Base-by-base conservation (phyloP, 2,113 vertebrate genomes). In the Sardina pilchardus region DNA sequence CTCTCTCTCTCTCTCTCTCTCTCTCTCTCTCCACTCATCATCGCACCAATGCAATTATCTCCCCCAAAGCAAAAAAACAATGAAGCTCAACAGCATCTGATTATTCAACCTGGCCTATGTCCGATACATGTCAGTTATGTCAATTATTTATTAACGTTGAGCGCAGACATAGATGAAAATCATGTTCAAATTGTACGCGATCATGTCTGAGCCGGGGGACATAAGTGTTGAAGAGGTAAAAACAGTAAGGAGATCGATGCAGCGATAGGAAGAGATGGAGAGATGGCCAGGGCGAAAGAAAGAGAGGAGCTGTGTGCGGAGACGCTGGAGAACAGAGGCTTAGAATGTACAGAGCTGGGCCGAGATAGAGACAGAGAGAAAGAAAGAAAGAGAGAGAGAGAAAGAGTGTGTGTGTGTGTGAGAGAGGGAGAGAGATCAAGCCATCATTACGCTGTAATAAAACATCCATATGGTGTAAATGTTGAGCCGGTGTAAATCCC, bases 391-490 rank as follows among this genome's bases (percentile, higher is more conserved):
- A 10, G n/a, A 30, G 39, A 67, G 59, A 67, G 63, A 67, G 63
- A 26, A n/a, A 30, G 14, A 85, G 86, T 39, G 85, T 90, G 59
- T 34, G 85, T 88, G 90, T 85, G 86, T 48, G 67, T 89, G 87
- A 88, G 39, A 50, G 48, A 53, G 83, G 36, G 81, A 34, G 71
- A 75, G 83, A 81, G 83, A 92, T 93, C 83, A 92, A 96, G 92
- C 95, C 94, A 94, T 96, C 91, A 96, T 95, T 96, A 94, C 94
- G 94, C 93, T 95, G 89, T 93, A 94, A 92, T 95, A 93, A 96
- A 96, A 95, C 94, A 96, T 96, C 96, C 96, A 97, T 97, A 97
- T 97, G 96, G 97, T 95, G 94, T 93, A 95, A 96, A 95, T 94
- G 94, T 96, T 96, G 95, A 96, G 94, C 95, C 95, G 89, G 93